phyloP scores from a whole-genome alignment of 2,888 invertebrate species.

The Bellardia bayeri region DNA sequence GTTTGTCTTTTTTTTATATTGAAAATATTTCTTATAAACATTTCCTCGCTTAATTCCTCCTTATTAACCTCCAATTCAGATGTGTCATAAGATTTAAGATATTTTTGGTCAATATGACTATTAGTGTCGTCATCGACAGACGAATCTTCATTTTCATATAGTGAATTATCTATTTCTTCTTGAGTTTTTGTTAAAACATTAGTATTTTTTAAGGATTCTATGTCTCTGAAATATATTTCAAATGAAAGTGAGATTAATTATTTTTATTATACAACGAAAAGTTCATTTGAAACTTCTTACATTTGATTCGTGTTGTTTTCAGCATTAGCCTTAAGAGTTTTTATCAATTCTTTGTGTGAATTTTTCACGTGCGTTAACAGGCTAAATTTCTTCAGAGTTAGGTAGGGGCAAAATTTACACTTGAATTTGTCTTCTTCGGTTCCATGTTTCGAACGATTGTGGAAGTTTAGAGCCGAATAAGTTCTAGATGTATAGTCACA shows the following conservation, averaged over 20 bases:
- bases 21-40: slow-evolving; percentile 38
- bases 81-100: not conserved
- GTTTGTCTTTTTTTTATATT: slow-evolving; percentile 20
- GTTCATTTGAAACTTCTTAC: not conserved
- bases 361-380: slow-evolving; percentile 40
- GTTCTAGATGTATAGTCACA: slow-evolving; percentile 46
- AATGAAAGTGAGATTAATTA: not conserved
- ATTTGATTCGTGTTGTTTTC: not conserved
- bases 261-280: not conserved
- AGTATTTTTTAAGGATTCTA: not conserved
- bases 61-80: not conserved
- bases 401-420: slow-evolving; percentile 49
- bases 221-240: not conserved
- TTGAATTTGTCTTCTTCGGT: slow-evolving; percentile 54
- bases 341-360: slow-evolving; percentile 28
- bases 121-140: not conserved
- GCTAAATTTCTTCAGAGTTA: slow-evolving; percentile 13
- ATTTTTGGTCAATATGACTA: not conserved
- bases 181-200: not conserved
- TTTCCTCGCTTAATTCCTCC: slow-evolving; percentile 44
- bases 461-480: slow-evolving; percentile 44
- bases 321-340: not conserved
- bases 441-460: slow-evolving; percentile 39
- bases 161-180: not conserved
- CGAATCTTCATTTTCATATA: not conserved